Conservation (phyloP, 2,113 vertebrate species). For the Protomyctophum bolini region DNA sequence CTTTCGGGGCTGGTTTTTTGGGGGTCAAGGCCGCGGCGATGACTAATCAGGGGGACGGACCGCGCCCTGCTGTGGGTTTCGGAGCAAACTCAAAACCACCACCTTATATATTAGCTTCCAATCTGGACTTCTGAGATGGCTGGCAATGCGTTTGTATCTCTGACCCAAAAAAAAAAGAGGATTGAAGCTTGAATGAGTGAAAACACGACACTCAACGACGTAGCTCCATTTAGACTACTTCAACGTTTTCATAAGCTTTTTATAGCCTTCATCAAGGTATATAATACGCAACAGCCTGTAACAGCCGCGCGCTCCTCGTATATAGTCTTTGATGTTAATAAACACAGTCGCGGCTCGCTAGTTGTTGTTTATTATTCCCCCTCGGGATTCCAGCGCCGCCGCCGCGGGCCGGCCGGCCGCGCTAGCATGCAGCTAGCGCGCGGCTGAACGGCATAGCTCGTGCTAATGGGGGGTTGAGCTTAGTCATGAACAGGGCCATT, state of each 20-base stretch:
- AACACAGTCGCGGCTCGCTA: conserved; percentile 38
- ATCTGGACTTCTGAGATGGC: conserved; percentile 33
- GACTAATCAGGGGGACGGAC: conserved; percentile 66
- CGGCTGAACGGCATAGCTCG: conserved; percentile 38
- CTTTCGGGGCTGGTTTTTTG: conserved; percentile 52
- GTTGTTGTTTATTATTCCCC: conserved; percentile 57
- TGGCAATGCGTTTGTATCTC: too few species aligned
- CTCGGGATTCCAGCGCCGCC: conserved; percentile 39
- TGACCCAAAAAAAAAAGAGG: too few species aligned
- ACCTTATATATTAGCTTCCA: conserved; percentile 16
- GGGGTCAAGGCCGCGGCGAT: conserved; percentile 57
- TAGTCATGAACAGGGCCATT: conserved; percentile 63
- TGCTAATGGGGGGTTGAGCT: conserved; percentile 60
- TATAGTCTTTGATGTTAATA: not conserved
- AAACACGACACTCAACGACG: too few species aligned
- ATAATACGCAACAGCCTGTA: too few species aligned
- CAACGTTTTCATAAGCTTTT: too few species aligned
- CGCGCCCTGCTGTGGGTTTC: conserved; percentile 60
- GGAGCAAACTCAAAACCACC: conserved; percentile 45
- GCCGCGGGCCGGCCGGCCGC: too few species aligned
- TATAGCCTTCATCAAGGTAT: too few species aligned
- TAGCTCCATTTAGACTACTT: too few species aligned
- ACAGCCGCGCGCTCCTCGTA: too few species aligned
- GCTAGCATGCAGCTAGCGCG: conserved; percentile 36
- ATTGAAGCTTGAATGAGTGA: too few species aligned